phyloP scores from a whole-genome alignment of 2,113 vertebrate genomes.

The Ovis aries region DNA sequence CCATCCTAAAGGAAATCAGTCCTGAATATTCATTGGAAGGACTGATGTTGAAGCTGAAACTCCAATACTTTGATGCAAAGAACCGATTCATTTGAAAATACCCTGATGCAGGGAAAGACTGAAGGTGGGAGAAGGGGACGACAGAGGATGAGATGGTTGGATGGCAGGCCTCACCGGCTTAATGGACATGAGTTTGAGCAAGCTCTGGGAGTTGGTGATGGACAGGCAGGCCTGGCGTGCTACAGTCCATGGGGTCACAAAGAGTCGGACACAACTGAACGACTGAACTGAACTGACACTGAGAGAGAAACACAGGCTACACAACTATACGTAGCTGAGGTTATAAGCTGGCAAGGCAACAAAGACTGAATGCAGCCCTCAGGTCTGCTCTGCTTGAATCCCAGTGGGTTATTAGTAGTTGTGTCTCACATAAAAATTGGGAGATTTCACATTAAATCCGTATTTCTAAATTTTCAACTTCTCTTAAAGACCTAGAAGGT shows the following conservation, averaged over 20 bases:
- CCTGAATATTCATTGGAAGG: not conserved
- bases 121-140: not conserved
- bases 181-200: not conserved
- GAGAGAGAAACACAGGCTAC: not conserved
- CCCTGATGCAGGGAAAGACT: not conserved
- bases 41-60: not conserved
- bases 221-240: not conserved
- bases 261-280: not conserved
- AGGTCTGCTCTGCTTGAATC: not conserved
- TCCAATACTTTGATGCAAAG: not conserved
- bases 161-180: not conserved
- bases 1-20: not conserved
- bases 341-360: not conserved
- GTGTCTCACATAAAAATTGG: not conserved
- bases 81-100: not conserved
- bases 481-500: not conserved
- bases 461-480: not conserved
- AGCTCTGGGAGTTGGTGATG: not conserved
- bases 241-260: not conserved
- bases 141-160: not conserved
- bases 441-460: not conserved
- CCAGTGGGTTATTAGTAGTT: not conserved
- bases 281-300: not conserved
- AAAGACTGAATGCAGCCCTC: not conserved
- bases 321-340: not conserved